phyloP scores from a whole-genome alignment of 2,888 invertebrate species.

The Clitarchus hookeri region DNA sequence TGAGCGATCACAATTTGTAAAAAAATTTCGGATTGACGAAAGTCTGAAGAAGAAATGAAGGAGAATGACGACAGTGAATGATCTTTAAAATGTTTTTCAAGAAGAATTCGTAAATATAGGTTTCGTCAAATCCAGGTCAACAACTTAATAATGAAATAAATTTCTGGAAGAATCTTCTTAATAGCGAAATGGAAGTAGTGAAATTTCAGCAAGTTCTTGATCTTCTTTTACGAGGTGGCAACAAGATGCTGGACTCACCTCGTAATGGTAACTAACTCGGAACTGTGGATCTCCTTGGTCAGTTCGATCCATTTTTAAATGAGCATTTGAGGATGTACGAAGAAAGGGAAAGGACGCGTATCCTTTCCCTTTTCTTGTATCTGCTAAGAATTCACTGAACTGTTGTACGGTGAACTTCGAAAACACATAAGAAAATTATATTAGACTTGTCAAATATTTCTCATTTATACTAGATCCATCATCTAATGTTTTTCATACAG shows the following conservation, averaged over 20 bases:
- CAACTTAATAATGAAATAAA: neutral
- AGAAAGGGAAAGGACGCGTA: slow-evolving; percentile 12
- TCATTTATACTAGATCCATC: neutral
- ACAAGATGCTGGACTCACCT: neutral
- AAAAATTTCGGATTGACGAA: neutral
- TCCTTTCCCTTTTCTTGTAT: neutral
- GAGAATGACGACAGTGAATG: neutral
- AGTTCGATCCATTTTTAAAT: neutral
- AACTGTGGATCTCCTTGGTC: neutral
- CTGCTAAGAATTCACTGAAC: neutral
- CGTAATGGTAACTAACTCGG: neutral
- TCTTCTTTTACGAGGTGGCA: neutral
- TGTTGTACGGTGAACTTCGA: neutral
- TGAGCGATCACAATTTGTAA: neutral
- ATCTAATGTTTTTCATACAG: too few relatives aligned
- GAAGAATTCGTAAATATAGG: neutral
- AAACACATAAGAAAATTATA: neutral
- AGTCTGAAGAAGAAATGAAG: neutral
- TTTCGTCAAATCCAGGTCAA: neutral
- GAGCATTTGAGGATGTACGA: neutral
- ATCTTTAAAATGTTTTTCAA: neutral
- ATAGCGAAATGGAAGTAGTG: neutral
- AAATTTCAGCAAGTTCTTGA: neutral
- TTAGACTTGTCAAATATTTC: slow-evolving; percentile 19
- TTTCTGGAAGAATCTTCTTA: neutral